Base-by-base conservation (phyloP, 2,113 vertebrate genomes). In the Eubucco bourcierii region DNA sequence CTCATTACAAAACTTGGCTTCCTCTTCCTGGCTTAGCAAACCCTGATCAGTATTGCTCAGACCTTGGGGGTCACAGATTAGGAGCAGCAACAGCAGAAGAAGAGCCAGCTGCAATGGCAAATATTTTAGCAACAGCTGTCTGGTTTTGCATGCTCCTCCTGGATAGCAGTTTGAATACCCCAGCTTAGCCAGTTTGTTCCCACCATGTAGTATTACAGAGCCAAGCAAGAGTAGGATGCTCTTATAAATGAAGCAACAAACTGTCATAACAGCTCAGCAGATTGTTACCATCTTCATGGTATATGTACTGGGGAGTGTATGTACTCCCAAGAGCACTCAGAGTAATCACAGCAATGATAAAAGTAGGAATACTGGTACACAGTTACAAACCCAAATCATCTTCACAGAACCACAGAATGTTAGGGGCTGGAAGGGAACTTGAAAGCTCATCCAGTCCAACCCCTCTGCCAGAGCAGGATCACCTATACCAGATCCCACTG, bases 1-100 rank as follows among this genome's bases (percentile, higher is more conserved):
- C 80, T 96, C 93, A 87, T 97, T 94, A 94, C 15, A 83, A 94
- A 75, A 96, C 92, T 87, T 95, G 86, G 66, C 93, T 95, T 94
- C 37, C 13, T 74, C 81, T 87, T 91, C 31, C 75, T 95, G 68
- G 47, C 72, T 84, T 76, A 70, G 60, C 89, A 80, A 93, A 55
- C 37, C 19, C 87, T 46, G 16, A 88, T 94, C 73, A 76, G 34
- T 60, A 25, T 90, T 3, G 0, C 27, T 84, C 34, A 90, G 80
- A 91, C 70, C 89, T 93, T 66, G 31, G 73, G 89, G 75, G 63
- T 29, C 44, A 61, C n/a, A 65, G 44, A 96, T 21, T 74, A 67
- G 68, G 63, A 75, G 58, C 74, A 95, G 78, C 5, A n/a, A 66
- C 23, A 87, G 47, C 19, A 58, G 33, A 77, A 76, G 23, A 17